Percentiles rank a stretch among this genome's conserved stretches.
phyloP scores from a whole-genome alignment of 1,140 invertebrate species.

The Armadillidium nasatum region DNA sequence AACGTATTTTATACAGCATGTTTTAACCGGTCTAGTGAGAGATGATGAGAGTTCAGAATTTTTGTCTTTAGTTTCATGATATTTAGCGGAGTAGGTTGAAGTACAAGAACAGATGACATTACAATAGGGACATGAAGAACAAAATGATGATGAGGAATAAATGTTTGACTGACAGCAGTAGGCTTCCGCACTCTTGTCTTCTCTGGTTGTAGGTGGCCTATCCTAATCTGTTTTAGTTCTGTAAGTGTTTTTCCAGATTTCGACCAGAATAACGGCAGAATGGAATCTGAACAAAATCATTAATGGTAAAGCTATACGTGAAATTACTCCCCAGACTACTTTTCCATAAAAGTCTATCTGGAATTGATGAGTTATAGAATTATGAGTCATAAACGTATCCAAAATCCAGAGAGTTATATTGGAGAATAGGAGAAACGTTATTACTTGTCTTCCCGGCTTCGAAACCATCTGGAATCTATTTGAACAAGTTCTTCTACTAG shows the following conservation, averaged over 20 bases:
- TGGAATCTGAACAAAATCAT: slow-evolving; percentile 68
- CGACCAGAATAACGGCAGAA: slow-evolving; percentile 62
- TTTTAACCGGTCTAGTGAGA: neutral
- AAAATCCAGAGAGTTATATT: slow-evolving; percentile 66
- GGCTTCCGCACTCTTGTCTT: neutral
- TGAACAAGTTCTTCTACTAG: slow-evolving; percentile 55
- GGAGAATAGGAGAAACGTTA: slow-evolving; percentile 64
- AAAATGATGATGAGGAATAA: neutral
- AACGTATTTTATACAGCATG: neutral
- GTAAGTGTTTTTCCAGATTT: slow-evolving; percentile 64
- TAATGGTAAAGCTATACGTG: slow-evolving; percentile 60
- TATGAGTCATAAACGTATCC: slow-evolving; percentile 64
- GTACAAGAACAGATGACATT: too few species aligned
- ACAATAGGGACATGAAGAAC: too few species aligned
- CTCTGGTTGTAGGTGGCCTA: slow-evolving; percentile 38
- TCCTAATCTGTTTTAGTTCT: slow-evolving; percentile 47
- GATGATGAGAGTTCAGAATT: neutral
- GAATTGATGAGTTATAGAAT: slow-evolving; percentile 57
- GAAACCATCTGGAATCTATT: slow-evolving; percentile 55
- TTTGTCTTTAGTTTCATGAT: neutral
- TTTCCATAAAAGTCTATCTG: slow-evolving; percentile 62
- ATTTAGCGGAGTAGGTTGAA: neutral
- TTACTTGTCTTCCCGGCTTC: slow-evolving; percentile 62
- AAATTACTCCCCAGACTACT: slow-evolving; percentile 63
- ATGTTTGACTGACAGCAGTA: neutral